Evolutionary conservation across 2,797 vertebrate genomes (phyloP), one percentile per base, ranked within the genome.

Genomic region (Galagoides demidoff): DNA sequence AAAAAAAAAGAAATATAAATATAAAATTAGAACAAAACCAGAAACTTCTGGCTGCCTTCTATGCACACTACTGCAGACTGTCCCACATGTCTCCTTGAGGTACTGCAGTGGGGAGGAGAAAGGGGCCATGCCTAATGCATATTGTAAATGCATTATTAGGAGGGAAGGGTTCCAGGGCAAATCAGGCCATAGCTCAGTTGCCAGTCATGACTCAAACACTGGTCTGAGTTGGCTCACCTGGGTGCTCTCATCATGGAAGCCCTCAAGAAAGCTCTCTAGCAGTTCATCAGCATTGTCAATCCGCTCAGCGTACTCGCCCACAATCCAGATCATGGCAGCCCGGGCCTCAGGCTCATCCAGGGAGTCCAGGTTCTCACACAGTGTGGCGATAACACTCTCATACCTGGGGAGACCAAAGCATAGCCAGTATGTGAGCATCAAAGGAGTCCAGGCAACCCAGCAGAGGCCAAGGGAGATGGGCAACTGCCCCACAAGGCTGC

Each of bases 261-360:
- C 98, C 97, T 99, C 98, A 5, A 99, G 97, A 97, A 99, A 99
- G 96, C 98, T 98, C 96, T 99, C 98, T 49, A 99, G 98, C 66
- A 99, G 98, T 93, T 99, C 99, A 0, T 99, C 98, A 0, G 98
- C 99, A 0, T 99, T 99, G 97, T 99, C 99, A 0, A 99, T 99
- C 29, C 98, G 97, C 96, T 99, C 99, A 0, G 98, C 99, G 0
- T 99, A 99, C 37, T 99, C 99, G 37, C 99, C 99, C 79, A 99
- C 98, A 0, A 99, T 99, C 99, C 99, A 99, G 88, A 99, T 99
- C 98, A 99, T 99, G 95, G 99, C 98, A 7, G 99, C 99, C 19
- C 98, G 97, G 3, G 99, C 98, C 96, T 99, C 99, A 0, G 99
- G 99, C 95, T 99, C 98, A 0, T 99, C 99, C 92, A 99, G 90